A percentile compares a stretch with the other conserved stretches of the same genome.
Conservation (phyloP, 92 coral and sea anemone species). For the Heliopora coerulea region DNA sequence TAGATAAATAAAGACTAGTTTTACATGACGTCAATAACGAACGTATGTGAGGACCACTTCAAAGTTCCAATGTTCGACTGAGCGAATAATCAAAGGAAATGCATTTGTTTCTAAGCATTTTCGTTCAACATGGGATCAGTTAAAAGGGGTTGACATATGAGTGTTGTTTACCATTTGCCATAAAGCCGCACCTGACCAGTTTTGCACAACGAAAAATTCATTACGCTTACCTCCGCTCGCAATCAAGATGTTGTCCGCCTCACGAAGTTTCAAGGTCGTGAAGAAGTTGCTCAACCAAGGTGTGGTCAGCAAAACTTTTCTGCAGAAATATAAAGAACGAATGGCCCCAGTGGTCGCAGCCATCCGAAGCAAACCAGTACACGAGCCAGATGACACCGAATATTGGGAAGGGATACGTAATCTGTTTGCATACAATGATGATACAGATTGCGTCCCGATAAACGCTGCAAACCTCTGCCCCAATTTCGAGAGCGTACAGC, state of each 20-base stretch:
- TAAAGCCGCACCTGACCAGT: no score
- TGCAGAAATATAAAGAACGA: not conserved
- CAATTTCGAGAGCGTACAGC: conserved; percentile 44
- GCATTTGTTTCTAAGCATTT: no score
- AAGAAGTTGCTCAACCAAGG: not conserved
- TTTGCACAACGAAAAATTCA: no score
- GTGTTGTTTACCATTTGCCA: no score
- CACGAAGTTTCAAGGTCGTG: not conserved
- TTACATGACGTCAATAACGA: no score
- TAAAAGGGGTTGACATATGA: no score
- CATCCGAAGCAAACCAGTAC: not conserved
- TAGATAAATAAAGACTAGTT: no score
- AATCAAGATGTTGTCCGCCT: not conserved
- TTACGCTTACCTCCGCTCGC: no score
- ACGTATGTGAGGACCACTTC: no score
- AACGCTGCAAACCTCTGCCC: conserved; percentile 64
- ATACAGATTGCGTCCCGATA: conserved; percentile 60
- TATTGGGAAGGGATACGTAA: conserved; percentile 4
- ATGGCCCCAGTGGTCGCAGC: not conserved
- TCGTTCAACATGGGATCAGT: no score
- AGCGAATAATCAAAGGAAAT: no score
- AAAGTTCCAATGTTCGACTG: no score
- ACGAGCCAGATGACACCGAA: not conserved
- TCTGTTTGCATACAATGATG: conserved; percentile 27
- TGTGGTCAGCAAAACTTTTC: not conserved